phyloP scores from a whole-genome alignment of 2,113 vertebrate species.

The Vulpes lagopus region DNA sequence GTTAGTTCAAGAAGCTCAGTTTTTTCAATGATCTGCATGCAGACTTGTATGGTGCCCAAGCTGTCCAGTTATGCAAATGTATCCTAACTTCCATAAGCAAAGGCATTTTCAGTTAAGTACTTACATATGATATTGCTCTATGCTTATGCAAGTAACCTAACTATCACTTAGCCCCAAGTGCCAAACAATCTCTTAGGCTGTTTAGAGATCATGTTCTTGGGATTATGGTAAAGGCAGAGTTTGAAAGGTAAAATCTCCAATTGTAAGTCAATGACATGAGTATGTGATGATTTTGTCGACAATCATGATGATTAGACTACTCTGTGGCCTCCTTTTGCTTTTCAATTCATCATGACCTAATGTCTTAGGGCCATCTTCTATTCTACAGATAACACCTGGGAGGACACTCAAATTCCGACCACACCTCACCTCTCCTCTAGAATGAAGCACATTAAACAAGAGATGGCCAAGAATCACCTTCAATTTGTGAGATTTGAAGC shows the following conservation, averaged over 20 bases:
- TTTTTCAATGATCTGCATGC: conserved; percentile 3
- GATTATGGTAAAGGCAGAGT: background rate
- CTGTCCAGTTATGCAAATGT: background rate
- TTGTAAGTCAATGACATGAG: background rate
- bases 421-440: conserved; percentile 86
- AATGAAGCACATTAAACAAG: conserved; percentile 95
- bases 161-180: background rate
- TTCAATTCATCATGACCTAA: conserved; percentile 33
- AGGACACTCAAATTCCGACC: conserved; percentile 79
- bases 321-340: background rate
- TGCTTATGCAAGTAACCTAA: background rate
- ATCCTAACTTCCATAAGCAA: conserved; percentile 38
- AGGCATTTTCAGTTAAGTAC: background rate
- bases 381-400: conserved; percentile 85
- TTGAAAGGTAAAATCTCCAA: background rate
- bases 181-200: background rate
- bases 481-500: conserved; percentile 96
- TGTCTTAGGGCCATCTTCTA: conserved; percentile 61
- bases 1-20: background rate
- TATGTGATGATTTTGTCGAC: background rate
- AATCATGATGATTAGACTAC: background rate
- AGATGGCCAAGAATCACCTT: conserved; percentile 92
- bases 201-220: background rate
- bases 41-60: background rate
- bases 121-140: background rate